Conservation (phyloP, 2,888 invertebrate species). For the Orgyia antiqua region DNA sequence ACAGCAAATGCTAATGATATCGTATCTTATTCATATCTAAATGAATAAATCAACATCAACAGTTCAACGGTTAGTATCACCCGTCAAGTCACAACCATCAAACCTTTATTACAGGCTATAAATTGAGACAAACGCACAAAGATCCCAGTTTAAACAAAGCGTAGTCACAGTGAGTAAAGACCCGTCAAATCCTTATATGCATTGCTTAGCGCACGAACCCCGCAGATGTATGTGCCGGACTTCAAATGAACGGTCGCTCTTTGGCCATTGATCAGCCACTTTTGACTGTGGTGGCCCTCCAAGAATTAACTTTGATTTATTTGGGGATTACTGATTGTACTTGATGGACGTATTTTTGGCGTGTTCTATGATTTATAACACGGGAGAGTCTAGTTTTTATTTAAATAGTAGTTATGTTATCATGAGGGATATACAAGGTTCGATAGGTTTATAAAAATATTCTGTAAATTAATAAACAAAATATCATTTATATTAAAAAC, state of each 20-base stretch:
- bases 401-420: no score
- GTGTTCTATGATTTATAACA: no score
- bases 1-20: no score
- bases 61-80: constrained; percentile 1
- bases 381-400: no score
- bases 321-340: constrained; percentile 18
- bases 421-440: no score
- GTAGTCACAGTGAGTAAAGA: constrained; percentile 53
- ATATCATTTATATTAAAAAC: no score
- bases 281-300: constrained; percentile 37
- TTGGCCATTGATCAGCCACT: constrained; percentile 48
- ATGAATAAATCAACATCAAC: no score
- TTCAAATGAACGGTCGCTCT: constrained; percentile 41
- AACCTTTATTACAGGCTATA: constrained; percentile 26
- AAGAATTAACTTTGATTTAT: constrained; percentile 29
- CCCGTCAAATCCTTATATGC: constrained; percentile 63
- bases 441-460: no score
- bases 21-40: no score
- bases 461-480: no score
- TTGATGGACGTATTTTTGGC: no score
- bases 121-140: constrained; percentile 34
- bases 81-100: constrained; percentile 13
- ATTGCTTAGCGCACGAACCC: constrained; percentile 62
- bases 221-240: constrained; percentile 58
- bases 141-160: constrained; percentile 55